Conservation (phyloP, 2,888 invertebrate genomes). For the Yponomeuta sedellus region DNA sequence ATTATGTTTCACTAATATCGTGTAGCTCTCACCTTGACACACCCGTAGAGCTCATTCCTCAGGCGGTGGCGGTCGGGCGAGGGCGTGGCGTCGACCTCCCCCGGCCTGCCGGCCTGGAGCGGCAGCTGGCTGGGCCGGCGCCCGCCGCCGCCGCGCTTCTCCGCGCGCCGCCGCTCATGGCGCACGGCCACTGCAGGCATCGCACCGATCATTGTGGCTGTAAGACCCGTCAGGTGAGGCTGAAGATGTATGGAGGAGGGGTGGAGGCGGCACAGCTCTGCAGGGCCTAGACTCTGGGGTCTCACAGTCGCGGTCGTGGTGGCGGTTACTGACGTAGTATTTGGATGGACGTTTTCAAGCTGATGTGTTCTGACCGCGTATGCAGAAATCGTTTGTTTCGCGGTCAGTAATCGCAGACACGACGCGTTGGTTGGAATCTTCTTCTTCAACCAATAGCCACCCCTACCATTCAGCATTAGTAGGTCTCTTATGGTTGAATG, state of each 20-base stretch:
- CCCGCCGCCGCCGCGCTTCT: constrained; percentile 80
- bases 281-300: not conserved
- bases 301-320: no score
- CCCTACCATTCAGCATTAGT: no score
- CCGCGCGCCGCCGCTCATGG: constrained; percentile 85
- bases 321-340: no score
- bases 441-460: no score
- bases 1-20: no score
- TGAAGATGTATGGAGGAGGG: not conserved
- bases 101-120: constrained; percentile 78
- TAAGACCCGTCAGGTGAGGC: constrained; percentile 16
- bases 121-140: constrained; percentile 80
- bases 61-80: constrained; percentile 77
- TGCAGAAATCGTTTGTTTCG: no score
- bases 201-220: constrained; percentile 87
- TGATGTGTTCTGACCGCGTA: no score
- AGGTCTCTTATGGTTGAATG: no score
- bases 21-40: constrained; percentile 78
- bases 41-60: constrained; percentile 82
- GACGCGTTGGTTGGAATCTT: no score
- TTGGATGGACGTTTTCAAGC: no score
- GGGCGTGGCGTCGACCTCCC: constrained; percentile 80
- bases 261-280: not conserved
- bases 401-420: no score
- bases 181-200: constrained; percentile 92